Percentiles rank a stretch among this genome's conserved stretches.
Conservation (phyloP, 2,888 invertebrate genomes). For the Perithous albicinctus region DNA sequence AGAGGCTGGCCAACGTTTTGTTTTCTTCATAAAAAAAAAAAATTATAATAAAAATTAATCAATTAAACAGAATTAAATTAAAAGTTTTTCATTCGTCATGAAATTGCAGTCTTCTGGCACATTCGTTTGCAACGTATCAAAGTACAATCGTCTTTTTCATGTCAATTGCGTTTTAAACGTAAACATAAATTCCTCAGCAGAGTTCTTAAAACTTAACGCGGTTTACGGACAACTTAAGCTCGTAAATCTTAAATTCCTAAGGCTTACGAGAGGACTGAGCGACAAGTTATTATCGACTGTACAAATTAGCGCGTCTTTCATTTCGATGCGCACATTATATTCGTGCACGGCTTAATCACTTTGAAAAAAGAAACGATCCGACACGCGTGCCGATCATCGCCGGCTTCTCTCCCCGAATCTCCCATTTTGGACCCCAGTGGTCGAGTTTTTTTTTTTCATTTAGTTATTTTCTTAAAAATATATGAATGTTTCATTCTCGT, state of each 20-base stretch:
- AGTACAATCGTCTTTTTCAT: slow-evolving; percentile 58
- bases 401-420: slow-evolving; percentile 48
- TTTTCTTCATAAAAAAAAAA: slow-evolving; percentile 51
- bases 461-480: slow-evolving; percentile 66
- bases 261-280: slow-evolving; percentile 76
- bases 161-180: slow-evolving; percentile 47
- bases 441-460: slow-evolving; percentile 39
- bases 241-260: slow-evolving; percentile 71
- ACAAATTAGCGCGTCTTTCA: slow-evolving; percentile 75
- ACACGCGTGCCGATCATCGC: slow-evolving; percentile 31
- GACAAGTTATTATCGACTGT: slow-evolving; percentile 80
- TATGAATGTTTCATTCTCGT: slow-evolving; percentile 65
- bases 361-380: slow-evolving; percentile 30
- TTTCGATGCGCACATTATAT: slow-evolving; percentile 67
- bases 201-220: slow-evolving; percentile 56
- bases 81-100: slow-evolving; percentile 51
- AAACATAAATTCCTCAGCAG: slow-evolving; percentile 30
- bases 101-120: slow-evolving; percentile 70
- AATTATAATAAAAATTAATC: slow-evolving; percentile 69
- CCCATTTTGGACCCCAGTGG: slow-evolving; percentile 59
- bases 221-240: slow-evolving; percentile 68
- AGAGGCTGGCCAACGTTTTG: slow-evolving; percentile 68
- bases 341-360: slow-evolving; percentile 17
- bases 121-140: slow-evolving; percentile 69
- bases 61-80: slow-evolving; percentile 74